A percentile compares a stretch with the other conserved stretches of the same genome.
Conservation (phyloP, 2,113 vertebrate species). For the Corynorhinus townsendii region DNA sequence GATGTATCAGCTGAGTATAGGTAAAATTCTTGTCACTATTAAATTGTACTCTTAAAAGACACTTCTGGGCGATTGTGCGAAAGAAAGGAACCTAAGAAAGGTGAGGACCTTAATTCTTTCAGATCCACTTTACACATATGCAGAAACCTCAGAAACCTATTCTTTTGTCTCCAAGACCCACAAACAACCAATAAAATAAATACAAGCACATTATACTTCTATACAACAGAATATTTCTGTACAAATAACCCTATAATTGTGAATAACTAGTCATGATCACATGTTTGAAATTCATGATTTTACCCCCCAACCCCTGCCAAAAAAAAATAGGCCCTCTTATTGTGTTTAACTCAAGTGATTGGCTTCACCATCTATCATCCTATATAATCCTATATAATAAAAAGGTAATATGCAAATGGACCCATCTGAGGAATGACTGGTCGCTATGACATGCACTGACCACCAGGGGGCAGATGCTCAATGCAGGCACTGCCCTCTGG, state of each 20-base stretch:
- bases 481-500: too few relatives aligned
- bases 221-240: neutral
- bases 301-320: fast-evolving
- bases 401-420: too few relatives aligned
- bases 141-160: conserved; percentile 7
- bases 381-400: too few relatives aligned
- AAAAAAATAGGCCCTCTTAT: neutral
- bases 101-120: neutral
- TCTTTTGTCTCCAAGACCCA: neutral
- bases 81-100: neutral
- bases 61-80: neutral
- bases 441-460: too few relatives aligned
- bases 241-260: neutral
- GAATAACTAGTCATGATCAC: neutral
- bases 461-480: too few relatives aligned
- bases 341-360: neutral
- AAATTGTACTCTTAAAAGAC: neutral
- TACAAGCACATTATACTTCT: neutral
- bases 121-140: neutral
- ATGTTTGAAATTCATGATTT: conserved; percentile 8
- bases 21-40: neutral
- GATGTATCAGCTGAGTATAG: neutral
- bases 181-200: neutral
- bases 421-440: too few relatives aligned
- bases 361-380: neutral